phyloP scores from a whole-genome alignment of 1,140 invertebrate species.

The Plectus sambesii region DNA sequence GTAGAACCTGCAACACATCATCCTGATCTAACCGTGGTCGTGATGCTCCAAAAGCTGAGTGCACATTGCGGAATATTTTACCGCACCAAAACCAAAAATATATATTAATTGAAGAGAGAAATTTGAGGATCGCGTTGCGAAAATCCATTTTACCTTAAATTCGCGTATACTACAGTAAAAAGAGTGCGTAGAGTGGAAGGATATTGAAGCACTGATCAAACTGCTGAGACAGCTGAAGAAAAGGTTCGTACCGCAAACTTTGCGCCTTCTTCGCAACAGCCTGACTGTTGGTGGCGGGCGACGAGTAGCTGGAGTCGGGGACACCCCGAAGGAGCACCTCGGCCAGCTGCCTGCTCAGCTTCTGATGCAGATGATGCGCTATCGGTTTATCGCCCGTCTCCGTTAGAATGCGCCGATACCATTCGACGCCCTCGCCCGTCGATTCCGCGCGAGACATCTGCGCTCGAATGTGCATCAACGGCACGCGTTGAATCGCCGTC shows the following conservation, averaged over 20 bases:
- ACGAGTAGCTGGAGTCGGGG: conserved; percentile 4
- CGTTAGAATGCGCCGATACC: conserved; percentile 26
- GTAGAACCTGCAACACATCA: conserved; percentile 22
- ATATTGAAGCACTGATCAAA: too few relatives aligned
- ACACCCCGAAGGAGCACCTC: conserved; percentile 14
- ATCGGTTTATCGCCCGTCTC: conserved; percentile 22
- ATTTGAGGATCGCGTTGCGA: too few relatives aligned
- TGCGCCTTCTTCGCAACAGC: conserved; percentile 6
- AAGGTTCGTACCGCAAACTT: conserved; percentile 9
- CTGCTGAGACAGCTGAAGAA: too few relatives aligned
- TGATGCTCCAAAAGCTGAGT: too few relatives aligned
- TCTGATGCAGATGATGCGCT: conserved; percentile 21
- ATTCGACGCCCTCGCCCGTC: conserved; percentile 21
- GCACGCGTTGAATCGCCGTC: conserved; percentile 17
- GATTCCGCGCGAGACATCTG: conserved; percentile 8
- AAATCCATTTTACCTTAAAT: too few relatives aligned
- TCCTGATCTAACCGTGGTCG: too few relatives aligned
- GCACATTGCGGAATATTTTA: too few relatives aligned
- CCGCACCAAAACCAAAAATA: too few relatives aligned
- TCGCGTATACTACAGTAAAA: too few relatives aligned
- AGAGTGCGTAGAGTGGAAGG: too few relatives aligned
- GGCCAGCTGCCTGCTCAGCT: conserved; percentile 13
- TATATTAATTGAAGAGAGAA: too few relatives aligned
- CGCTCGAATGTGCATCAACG: conserved; percentile 14
- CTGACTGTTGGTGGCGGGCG: conserved; percentile 3